A percentile compares a stretch with the other conserved stretches of the same genome.
These are phyloP conservation scores for Circaetus gallicus DNA, from an alignment of 2,113 vertebrate genomes.

Conservation along the genomic window DNA sequence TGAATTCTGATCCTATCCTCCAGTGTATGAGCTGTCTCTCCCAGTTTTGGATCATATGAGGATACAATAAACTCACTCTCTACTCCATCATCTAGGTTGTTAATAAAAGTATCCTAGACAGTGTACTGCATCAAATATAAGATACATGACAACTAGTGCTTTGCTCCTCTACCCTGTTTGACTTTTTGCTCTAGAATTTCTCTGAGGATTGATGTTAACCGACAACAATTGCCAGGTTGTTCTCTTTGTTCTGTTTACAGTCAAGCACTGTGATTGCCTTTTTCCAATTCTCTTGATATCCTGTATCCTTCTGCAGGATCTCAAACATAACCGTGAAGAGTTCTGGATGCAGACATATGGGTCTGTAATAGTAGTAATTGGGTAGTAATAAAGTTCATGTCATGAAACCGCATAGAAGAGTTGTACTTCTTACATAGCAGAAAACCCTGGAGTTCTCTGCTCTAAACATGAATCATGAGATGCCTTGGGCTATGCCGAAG, in stretches of 20 bases:
- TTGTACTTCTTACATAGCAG: neutral
- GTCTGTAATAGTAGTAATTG: neutral
- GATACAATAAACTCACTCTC: neutral
- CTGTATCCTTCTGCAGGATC: neutral
- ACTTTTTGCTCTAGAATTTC: slow-evolving; percentile 23
- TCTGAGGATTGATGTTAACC: slow-evolving; percentile 7
- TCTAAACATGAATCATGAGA: neutral
- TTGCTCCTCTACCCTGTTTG: neutral
- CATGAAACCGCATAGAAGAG: neutral
- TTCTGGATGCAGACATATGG: neutral
- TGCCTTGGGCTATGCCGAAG: neutral
- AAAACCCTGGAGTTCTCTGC: neutral
- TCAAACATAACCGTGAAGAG: neutral
- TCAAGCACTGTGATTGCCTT: neutral
- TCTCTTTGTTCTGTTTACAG: slow-evolving; percentile 3
- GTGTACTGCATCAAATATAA: neutral
- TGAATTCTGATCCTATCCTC: neutral
- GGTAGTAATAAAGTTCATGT: neutral
- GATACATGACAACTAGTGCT: neutral
- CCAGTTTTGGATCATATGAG: neutral
- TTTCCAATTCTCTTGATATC: neutral
- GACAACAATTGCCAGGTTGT: neutral
- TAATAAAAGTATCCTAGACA: slow-evolving; percentile 13
- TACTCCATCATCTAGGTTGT: neutral
- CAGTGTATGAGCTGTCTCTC: neutral